Base-by-base conservation (phyloP, 2,888 invertebrate species). In the Athalia rosae region DNA sequence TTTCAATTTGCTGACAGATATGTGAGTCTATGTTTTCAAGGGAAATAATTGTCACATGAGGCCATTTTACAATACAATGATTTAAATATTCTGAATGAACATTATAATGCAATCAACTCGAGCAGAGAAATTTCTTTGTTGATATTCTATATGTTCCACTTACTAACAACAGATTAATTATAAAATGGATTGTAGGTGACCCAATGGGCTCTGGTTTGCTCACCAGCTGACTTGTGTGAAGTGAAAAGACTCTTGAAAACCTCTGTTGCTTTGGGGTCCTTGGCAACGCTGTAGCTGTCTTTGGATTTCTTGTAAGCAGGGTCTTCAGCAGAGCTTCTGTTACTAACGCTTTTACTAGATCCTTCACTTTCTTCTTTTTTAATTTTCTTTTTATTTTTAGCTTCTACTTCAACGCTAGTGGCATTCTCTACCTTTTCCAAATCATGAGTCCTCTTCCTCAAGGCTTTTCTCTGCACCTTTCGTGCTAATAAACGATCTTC, bases 111-210 rank as follows among this genome's bases (percentile, higher is more conserved):
- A n/a, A n/a, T n/a, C n/a, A n/a, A n/a, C n/a, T n/a, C n/a, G n/a
- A 28, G 1, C 28, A 28, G 1, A 28, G 28, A 28, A 0, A 28
- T 28, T 28, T 28, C 28, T 28, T 28, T 2, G 28, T 1, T 28
- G 28, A 28, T 28, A 2, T 28, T 28, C 28, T 28, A 28, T 0
- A 28, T 28, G 28, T 28, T 28, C 28, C 0, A 28, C 28, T 28
- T 2, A 28, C 28, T 28, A 28, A 15, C 6, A 9, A 53, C 8
- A 61, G 0, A 53, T 91, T 91, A 95, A 91, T 97, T 97, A 89
- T 97, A 97, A 90, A 97, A 97, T 71, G 99, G 99, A 92, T 99
- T 99, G 86, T 97, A 98, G 0, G 99, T 99, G 77, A 99, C 95
- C 99, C 99, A 99, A 89, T 99, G 98, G 2, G 98, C 98, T 83